Percentiles rank a stretch among this genome's conserved stretches.
Conservation (phyloP, 2,797 vertebrate genomes). For the Prionace glauca region DNA sequence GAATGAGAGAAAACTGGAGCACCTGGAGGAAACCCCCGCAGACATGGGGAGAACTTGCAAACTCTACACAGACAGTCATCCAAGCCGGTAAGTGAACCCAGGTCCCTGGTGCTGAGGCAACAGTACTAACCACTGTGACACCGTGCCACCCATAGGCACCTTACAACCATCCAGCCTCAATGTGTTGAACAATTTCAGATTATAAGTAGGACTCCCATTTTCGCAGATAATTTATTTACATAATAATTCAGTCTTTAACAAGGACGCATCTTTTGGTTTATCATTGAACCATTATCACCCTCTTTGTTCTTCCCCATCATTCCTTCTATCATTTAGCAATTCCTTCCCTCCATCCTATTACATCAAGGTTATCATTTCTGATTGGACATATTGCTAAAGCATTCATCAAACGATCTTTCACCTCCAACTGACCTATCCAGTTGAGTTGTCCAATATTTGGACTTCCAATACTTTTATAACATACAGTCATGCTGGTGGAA, state of each 20-base stretch:
- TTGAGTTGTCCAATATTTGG: not conserved
- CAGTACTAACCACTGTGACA: too few relatives aligned
- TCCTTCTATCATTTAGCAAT: not conserved
- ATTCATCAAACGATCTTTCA: not conserved
- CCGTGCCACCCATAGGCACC: not conserved
- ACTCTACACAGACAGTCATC: too few relatives aligned
- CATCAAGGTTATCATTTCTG: not conserved
- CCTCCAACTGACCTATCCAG: not conserved
- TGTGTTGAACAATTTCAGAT: not conserved
- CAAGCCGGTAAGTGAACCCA: too few relatives aligned
- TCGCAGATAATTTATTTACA: not conserved
- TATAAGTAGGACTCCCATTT: not conserved
- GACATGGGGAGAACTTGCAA: too few relatives aligned
- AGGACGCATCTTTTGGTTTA: not conserved
- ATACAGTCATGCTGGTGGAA: too few relatives aligned
- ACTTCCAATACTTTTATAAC: not conserved
- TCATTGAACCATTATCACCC: not conserved
- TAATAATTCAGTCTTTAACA: not conserved
- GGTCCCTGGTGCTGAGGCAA: too few relatives aligned
- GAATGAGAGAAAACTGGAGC: too few relatives aligned
- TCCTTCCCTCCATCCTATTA: not conserved
- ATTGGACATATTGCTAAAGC: not conserved
- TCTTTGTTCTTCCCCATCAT: not conserved
- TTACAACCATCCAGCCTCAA: not conserved
- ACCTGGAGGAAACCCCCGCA: too few relatives aligned